Evolutionary conservation across 2,797 vertebrate genomes (phyloP), one percentile per base, ranked within the genome.

Genomic region (Phataginus tetradactyla): DNA sequence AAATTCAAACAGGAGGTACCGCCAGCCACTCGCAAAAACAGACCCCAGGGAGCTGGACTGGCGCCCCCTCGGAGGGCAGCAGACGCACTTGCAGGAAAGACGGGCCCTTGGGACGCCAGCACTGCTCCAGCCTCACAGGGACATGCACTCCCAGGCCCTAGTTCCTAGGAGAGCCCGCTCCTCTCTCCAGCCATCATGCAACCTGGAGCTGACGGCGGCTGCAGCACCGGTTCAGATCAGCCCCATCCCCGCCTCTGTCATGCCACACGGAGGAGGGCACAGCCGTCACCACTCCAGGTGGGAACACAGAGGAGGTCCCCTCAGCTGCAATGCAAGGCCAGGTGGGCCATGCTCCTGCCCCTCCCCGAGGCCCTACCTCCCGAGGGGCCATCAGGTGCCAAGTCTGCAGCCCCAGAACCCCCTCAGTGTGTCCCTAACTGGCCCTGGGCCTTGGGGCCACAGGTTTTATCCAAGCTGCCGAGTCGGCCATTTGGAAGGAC

Each of bases 111-210:
- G 2, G 1, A 25, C 0, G 8, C 1, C 3, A 4, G 39, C 3
- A 23, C 21, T 3, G 0, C 4, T 29, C 34, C 42, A 18, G 25
- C 42, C 55, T 72, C 68, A 10, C 7, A 0, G 3, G 7, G 37
- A 6, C 57, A 53, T 5, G 1, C 0, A 1, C 45, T 42, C 45
- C 1, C 0, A 0, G 20, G 4, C n/a, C 64, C 66, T 11, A 5
- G 25, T 23, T 34, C 59, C 75, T 6, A 0, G 5, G 18, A 18
- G 37, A 61, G 57, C 3, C 32, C 57, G 8, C 39, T 7, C n/a
- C 1, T 14, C 75, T 25, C 49, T 15, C 32, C 45, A 13, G 66
- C 11, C 42, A 1, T 34, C 45, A 2, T 5, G 20, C 2, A 17
- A 59, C 17, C 17, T 1, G 10, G 7, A 61, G 51, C 69, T 18